Percentiles rank a stretch among this genome's conserved stretches.
phyloP scores from a whole-genome alignment of 1,140 invertebrate species.

The Eufriesea mexicana region DNA sequence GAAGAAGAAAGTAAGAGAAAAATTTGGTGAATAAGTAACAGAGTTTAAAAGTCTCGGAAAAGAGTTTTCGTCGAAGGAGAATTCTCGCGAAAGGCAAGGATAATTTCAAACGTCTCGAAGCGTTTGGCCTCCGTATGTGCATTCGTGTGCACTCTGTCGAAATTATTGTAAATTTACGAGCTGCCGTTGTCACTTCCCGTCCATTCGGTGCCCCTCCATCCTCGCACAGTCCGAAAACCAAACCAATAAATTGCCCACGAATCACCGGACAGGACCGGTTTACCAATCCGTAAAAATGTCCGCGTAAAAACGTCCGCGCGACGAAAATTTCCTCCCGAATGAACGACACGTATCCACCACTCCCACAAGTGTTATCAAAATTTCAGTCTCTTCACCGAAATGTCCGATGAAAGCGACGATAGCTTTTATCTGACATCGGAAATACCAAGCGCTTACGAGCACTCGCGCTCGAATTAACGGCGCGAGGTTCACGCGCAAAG shows the following conservation, averaged over 20 bases:
- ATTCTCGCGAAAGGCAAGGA: constrained; percentile 28
- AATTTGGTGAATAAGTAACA: constrained; percentile 51
- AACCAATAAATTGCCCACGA: constrained; percentile 74
- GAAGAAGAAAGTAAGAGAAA: constrained; percentile 24
- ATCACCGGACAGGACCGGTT: constrained; percentile 63
- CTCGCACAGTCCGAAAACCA: constrained; percentile 56
- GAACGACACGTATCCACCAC: not conserved
- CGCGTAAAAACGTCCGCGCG: constrained; percentile 60
- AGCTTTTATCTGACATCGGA: not conserved
- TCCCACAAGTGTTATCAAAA: constrained; percentile 3
- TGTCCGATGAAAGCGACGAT: not conserved
- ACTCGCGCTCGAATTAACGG: not conserved
- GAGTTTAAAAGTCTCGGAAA: constrained; percentile 39
- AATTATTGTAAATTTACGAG: constrained; percentile 77
- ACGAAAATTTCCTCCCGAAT: constrained; percentile 54
- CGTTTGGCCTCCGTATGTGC: constrained; percentile 23
- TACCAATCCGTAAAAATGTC: constrained; percentile 67
- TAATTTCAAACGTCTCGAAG: constrained; percentile 59
- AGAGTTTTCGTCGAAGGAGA: constrained; percentile 22
- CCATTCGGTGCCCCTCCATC: constrained; percentile 59
- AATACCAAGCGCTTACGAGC: not conserved
- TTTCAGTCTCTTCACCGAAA: not conserved
- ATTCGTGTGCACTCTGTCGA: constrained; percentile 64
- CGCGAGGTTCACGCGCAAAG: not conserved
- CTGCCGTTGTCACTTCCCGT: constrained; percentile 70